Percentiles rank a stretch among this genome's conserved stretches.
Conservation (phyloP, 2,113 vertebrate species). For the Scortum barcoo region DNA sequence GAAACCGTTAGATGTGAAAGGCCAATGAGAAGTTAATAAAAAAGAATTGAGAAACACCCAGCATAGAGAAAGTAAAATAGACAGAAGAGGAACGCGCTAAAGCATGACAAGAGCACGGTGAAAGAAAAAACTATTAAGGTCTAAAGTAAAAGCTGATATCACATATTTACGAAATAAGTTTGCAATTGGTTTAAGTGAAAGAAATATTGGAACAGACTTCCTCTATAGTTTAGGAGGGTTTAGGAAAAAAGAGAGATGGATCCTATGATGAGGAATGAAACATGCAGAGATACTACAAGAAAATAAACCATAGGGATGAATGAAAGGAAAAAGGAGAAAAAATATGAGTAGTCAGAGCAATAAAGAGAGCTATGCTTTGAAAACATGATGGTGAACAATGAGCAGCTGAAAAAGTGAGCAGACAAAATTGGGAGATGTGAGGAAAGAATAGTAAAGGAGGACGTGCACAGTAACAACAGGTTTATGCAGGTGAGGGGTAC, state of each 20-base stretch:
- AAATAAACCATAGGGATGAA: constrained; percentile 8
- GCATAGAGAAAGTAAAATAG: background rate
- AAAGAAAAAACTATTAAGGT: constrained; percentile 15
- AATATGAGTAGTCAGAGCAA: background rate
- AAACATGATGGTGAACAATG: background rate
- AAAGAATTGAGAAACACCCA: constrained; percentile 19
- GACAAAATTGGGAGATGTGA: background rate
- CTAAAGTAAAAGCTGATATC: constrained; percentile 30
- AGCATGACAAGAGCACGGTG: constrained; percentile 3
- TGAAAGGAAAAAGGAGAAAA: background rate
- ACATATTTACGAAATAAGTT: constrained; percentile 10
- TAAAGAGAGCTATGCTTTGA: background rate
- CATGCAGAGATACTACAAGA: background rate
- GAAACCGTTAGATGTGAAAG: constrained; percentile 20
- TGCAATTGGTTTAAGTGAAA: constrained; percentile 33
- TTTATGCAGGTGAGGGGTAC: constrained; percentile 11
- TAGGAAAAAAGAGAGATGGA: constrained; percentile 1
- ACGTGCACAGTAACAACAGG: constrained; percentile 13
- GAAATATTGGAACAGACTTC: constrained; percentile 18
- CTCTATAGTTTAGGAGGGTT: too few relatives aligned
- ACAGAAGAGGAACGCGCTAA: background rate
- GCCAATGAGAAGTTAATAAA: constrained; percentile 4
- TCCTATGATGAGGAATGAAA: constrained; percentile 6
- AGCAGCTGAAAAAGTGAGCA: background rate
- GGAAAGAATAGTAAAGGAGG: constrained; percentile 4